A percentile compares a stretch with the other conserved stretches of the same genome.
Evolutionary conservation across 1,140 invertebrate species (phyloP).

Genomic region (Trichomalopsis sarcophagae): DNA sequence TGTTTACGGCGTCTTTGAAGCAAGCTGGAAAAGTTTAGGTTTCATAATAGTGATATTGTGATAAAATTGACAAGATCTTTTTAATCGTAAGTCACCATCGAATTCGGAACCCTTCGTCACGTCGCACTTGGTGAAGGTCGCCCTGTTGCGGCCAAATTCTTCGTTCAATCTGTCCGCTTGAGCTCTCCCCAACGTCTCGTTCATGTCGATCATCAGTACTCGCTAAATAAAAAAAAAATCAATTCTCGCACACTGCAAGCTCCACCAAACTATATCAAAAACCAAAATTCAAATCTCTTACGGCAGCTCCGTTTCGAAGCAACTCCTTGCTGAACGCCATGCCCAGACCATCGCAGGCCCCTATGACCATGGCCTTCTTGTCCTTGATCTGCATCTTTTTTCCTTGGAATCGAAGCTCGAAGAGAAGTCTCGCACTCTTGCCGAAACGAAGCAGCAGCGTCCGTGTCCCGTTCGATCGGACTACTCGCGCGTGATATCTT

Average conservation of each 20-base stretch:
- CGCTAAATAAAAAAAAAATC: constrained; percentile 48
- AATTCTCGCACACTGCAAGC: not conserved
- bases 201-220: constrained; percentile 70
- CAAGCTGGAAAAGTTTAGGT: constrained; percentile 56
- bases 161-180: constrained; percentile 66
- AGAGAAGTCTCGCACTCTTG: no score
- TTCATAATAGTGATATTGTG: no score
- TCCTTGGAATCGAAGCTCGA: not conserved
- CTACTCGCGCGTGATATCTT: not conserved
- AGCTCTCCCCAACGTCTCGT: constrained; percentile 62
- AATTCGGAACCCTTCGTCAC: constrained; percentile 70
- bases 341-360: constrained; percentile 72
- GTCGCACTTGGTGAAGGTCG: constrained; percentile 73
- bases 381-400: constrained; percentile 66
- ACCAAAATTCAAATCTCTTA: constrained; percentile 56
- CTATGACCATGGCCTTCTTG: constrained; percentile 74
- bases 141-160: constrained; percentile 72
- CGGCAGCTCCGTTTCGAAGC: constrained; percentile 70
- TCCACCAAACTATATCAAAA: not conserved
- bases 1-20: constrained; percentile 64
- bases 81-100: constrained; percentile 54
- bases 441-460: no score
- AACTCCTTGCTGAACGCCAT: constrained; percentile 72
- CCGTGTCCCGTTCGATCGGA: no score
- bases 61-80: no score